Base-by-base conservation (phyloP, 2,888 invertebrate species). In the Dioctria linearis region DNA sequence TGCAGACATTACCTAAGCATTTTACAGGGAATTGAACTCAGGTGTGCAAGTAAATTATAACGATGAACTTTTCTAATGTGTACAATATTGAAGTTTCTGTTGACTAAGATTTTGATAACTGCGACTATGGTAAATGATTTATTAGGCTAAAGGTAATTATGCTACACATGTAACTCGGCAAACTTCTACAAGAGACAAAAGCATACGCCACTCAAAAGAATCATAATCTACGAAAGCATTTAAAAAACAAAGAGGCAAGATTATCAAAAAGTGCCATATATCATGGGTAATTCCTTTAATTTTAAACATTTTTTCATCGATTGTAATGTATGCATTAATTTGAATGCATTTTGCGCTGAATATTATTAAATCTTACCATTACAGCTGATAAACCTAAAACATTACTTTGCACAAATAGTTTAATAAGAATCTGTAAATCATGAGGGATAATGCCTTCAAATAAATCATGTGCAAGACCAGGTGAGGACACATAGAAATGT, bases 401-500 rank as follows among this genome's bases (percentile, higher is more conserved):
- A 11, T 39, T 25, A 39, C 5, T 63, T 25, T 25, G 0, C n/a
- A 13, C 57, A 57, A 57, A 57, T 8, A 57, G 57, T 57, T 57
- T 57, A 57, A 57, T 57, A 57, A 57, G 11, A 57, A 57, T n/a
- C 57, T 57, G 57, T 57, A 57, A 57, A 57, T 57, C 57, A 57
- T 13, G 25, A 25, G 1, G 25, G 25, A 25, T 25, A 25, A 25
- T 25, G 0, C 25, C 25, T 2, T 63, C 63, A 63, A 63, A 63
- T 4, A 63, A 39, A 63, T 63, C 63, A 11, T 63, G 63, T 8
- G 39, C 63, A 9, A 63, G 40, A 25, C 25, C n/a, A 57, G 57
- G 59, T n/a, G n/a, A n/a, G 8, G n/a, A 59, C 13, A 59, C 59
- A 11, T 59, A 13, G 37, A 59, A 59, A 3, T 59, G 13, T 59